Conservation (phyloP, 2,113 vertebrate species). For the Petromus typicus region DNA sequence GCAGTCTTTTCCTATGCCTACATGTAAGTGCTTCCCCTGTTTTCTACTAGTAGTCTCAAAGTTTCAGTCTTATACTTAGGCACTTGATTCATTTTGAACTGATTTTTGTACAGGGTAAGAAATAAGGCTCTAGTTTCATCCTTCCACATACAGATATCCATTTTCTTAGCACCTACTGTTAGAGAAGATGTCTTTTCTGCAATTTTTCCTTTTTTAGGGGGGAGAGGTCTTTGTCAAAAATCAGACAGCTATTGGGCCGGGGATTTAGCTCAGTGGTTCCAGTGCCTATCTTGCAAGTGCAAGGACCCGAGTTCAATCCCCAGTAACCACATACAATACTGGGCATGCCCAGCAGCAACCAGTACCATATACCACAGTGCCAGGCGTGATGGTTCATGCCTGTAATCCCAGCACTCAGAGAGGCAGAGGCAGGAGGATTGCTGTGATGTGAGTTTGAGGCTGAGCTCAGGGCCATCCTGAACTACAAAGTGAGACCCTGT, state of each 20-base stretch:
- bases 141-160: not conserved
- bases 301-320: no score
- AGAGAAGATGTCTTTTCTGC: not conserved
- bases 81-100: not conserved
- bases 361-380: no score
- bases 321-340: no score
- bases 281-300: no score
- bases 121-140: not conserved
- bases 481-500: no score
- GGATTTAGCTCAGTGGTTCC: no score
- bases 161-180: not conserved
- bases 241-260: not conserved
- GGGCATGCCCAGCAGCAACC: no score
- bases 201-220: not conserved
- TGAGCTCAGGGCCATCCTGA: no score
- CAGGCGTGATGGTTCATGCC: no score
- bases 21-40: not conserved
- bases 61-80: not conserved
- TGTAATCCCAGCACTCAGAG: no score
- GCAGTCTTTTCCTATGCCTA: not conserved
- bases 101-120: not conserved
- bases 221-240: not conserved
- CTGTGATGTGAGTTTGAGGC: no score
- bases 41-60: not conserved
- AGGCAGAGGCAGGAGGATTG: no score